Evolutionary conservation across 2,113 vertebrate species (phyloP).

Genomic region (Lonchura striata): DNA sequence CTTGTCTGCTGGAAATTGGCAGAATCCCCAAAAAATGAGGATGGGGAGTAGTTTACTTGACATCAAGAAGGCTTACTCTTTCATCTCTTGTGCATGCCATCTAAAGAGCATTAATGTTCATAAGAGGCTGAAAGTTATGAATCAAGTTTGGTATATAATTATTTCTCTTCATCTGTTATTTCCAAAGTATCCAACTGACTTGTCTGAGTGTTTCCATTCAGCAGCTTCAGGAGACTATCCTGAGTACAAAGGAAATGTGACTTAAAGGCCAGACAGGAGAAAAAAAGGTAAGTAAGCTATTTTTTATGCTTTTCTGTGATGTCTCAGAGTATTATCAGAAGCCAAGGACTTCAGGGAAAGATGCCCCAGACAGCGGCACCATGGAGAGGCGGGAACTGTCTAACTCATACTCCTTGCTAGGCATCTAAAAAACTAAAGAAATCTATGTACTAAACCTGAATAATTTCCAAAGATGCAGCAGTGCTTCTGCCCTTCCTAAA

Average conservation of each 20-base stretch:
- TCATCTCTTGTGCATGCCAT: neutral
- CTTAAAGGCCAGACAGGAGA: neutral
- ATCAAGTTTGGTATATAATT: neutral
- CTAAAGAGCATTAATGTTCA: neutral
- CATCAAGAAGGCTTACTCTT: neutral
- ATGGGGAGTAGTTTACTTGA: neutral
- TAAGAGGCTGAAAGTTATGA: neutral
- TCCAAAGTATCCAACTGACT: neutral
- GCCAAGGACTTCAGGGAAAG: neutral
- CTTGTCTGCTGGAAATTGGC: neutral
- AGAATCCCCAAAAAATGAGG: neutral
- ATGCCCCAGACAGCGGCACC: neutral
- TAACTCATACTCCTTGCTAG: neutral
- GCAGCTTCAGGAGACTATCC: neutral
- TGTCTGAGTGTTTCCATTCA: neutral
- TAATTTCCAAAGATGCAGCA: neutral
- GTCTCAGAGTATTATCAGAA: neutral
- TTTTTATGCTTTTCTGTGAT: neutral
- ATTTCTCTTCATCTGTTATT: neutral
- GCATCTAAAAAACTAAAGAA: neutral
- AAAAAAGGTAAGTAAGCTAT: neutral
- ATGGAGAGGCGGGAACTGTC: neutral
- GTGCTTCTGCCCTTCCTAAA: neutral
- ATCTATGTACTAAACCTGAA: accelerated
- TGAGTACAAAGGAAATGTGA: neutral